Conservation (phyloP, 1,140 invertebrate genomes). For the Drusus annulatus region DNA sequence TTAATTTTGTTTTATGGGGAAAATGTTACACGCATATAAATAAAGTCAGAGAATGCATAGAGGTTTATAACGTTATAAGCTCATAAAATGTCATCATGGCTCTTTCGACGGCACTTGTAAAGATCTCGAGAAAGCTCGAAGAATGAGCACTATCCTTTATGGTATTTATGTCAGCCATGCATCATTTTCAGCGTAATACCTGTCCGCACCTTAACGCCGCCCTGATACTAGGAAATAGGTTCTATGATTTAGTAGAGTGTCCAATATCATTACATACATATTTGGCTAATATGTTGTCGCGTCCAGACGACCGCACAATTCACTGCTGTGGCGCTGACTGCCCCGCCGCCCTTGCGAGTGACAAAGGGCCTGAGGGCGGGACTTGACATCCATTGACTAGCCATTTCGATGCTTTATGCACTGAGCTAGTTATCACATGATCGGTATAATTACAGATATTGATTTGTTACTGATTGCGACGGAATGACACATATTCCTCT, state of each 20-base stretch:
- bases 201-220: neutral
- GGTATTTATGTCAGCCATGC: neutral
- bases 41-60: too few relatives aligned
- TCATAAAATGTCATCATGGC: too few relatives aligned
- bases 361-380: constrained; percentile 5
- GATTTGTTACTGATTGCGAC: neutral
- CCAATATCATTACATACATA: neutral
- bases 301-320: constrained; percentile 10
- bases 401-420: neutral
- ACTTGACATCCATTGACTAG: neutral
- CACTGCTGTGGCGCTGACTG: neutral
- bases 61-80: too few relatives aligned
- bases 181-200: neutral
- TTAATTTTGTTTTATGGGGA: too few relatives aligned
- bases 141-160: too few relatives aligned
- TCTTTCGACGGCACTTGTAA: too few relatives aligned
- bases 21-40: too few relatives aligned
- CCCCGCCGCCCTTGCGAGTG: neutral
- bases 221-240: neutral
- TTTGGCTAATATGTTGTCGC: neutral
- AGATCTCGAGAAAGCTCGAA: neutral
- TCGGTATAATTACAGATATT: neutral
- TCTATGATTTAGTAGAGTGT: too few relatives aligned
- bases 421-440: neutral
- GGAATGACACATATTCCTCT: neutral